Evolutionary conservation across 2,113 vertebrate species (phyloP).

Genomic region (Tamias sibiricus): DNA sequence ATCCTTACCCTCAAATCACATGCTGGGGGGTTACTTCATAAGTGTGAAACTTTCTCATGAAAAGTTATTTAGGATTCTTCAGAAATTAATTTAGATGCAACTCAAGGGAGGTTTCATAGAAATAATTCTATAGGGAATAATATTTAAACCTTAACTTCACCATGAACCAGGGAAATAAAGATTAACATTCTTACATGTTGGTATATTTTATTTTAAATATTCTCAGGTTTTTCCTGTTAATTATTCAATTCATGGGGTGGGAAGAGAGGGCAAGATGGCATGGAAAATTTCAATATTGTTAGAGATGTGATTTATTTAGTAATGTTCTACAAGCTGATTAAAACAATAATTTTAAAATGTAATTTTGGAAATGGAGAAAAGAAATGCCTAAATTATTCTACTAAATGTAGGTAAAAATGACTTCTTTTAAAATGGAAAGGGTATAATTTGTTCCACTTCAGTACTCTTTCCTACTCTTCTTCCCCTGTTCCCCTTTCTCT

Average conservation of each 20-base stretch:
- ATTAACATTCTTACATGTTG: neutral
- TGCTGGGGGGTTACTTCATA: neutral
- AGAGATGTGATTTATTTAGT: neutral
- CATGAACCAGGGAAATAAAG: neutral
- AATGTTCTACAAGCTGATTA: neutral
- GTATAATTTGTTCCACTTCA: too few relatives aligned
- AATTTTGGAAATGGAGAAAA: neutral
- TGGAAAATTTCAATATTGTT: neutral
- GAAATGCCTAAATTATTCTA: neutral
- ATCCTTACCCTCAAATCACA: neutral
- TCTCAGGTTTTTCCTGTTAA: neutral
- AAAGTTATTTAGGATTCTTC: neutral
- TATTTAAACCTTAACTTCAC: neutral
- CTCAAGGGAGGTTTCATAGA: neutral
- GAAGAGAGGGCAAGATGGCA: neutral
- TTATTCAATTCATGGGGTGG: neutral
- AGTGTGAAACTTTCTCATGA: neutral
- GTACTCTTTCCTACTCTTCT: too few relatives aligned
- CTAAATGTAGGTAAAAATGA: neutral
- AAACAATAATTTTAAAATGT: neutral
- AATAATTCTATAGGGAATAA: neutral
- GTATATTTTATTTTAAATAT: conserved; percentile 1
- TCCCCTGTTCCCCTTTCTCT: too few relatives aligned
- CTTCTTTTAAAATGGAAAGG: neutral
- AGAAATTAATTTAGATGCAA: neutral